phyloP scores from a whole-genome alignment of 2,888 invertebrate genomes.

The Mythimna pallens region DNA sequence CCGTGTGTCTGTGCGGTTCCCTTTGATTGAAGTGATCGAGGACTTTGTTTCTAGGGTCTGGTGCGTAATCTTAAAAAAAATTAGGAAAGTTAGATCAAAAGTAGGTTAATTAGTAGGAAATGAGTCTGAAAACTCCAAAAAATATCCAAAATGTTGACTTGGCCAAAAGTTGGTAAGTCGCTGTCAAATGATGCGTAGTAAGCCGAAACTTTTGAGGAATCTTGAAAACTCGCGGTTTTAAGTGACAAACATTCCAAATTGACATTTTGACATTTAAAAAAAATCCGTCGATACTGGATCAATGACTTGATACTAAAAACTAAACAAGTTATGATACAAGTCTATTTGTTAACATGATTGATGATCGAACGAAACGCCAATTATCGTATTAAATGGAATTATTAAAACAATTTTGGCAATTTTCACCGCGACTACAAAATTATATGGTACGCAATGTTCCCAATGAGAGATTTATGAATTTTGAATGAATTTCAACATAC shows the following conservation, averaged over 20 bases:
- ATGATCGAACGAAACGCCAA: constrained; percentile 55
- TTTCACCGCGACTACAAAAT: constrained; percentile 46
- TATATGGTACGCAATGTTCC: constrained; percentile 27
- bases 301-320: constrained; percentile 25
- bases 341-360: constrained; percentile 52
- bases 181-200: constrained; percentile 15
- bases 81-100: constrained; percentile 11
- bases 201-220: constrained; percentile 25
- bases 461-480: constrained; percentile 30
- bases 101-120: constrained; percentile 4
- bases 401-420: constrained; percentile 43
- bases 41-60: constrained; percentile 34
- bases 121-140: neutral
- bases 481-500: constrained; percentile 13
- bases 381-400: constrained; percentile 59
- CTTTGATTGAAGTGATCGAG: constrained; percentile 36
- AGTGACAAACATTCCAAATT: neutral
- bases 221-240: neutral
- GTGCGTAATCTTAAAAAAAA: constrained; percentile 39
- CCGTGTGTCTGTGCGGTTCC: constrained; percentile 56
- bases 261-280: neutral
- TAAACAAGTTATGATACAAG: constrained; percentile 25
- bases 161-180: neutral
- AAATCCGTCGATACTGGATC: constrained; percentile 20
- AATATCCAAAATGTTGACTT: constrained; percentile 5